A percentile compares a stretch with the other conserved stretches of the same genome.
Conservation (phyloP, 2,888 invertebrate genomes). For the Monochamus alternatus region DNA sequence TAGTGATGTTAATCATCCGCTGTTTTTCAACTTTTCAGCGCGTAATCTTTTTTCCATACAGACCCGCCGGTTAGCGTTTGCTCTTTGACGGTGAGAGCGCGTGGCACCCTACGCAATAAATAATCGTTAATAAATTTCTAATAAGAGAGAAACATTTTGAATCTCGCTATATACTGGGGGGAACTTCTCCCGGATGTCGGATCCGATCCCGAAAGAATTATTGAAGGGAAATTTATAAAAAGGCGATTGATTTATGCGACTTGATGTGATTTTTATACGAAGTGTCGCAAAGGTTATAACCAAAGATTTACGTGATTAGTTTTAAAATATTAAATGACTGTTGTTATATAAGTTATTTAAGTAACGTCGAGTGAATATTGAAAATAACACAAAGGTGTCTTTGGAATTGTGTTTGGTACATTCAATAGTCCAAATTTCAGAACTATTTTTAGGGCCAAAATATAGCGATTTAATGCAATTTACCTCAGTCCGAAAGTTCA, state of each 20-base stretch:
- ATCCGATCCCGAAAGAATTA: conserved; percentile 41
- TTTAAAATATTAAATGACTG: no score
- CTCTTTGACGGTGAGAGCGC: conserved; percentile 15
- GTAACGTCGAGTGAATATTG: no score
- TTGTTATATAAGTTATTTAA: no score
- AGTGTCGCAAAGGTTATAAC: no score
- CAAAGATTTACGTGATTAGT: no score
- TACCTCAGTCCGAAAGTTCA: no score
- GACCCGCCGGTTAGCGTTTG: conserved; percentile 19
- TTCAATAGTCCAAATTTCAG: no score
- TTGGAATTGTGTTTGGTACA: no score
- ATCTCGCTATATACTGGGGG: conserved; percentile 46
- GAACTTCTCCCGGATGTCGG: conserved; percentile 38
- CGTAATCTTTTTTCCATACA: conserved; percentile 29
- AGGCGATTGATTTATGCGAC: neutral
- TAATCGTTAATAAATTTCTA: conserved; percentile 57
- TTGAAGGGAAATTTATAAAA: conserved; percentile 35
- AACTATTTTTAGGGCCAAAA: no score
- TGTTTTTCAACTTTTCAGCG: conserved; percentile 22
- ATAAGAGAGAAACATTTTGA: conserved; percentile 47
- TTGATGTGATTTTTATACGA: neutral
- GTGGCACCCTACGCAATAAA: conserved; percentile 49
- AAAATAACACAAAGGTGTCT: no score
- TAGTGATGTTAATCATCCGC: conserved; percentile 46
- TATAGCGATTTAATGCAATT: no score